A percentile compares a stretch with the other conserved stretches of the same genome.
Evolutionary conservation across 2,113 vertebrate species (phyloP).

Genomic region (Gambusia affinis): DNA sequence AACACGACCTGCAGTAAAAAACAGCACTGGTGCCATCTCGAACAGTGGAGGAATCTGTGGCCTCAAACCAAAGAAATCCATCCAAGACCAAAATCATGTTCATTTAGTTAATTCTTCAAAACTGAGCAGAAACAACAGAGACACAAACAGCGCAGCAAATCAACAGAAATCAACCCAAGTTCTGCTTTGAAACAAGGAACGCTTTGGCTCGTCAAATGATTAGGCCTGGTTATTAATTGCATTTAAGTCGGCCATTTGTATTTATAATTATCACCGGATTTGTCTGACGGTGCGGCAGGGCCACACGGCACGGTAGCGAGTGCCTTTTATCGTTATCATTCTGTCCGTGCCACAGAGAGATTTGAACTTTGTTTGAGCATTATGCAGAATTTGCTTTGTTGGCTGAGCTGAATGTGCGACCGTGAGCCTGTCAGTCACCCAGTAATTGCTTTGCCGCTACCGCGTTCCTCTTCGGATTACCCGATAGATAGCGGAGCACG

Average conservation of each 20-base stretch:
- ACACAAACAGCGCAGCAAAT: not conserved
- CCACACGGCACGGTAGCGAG: not conserved
- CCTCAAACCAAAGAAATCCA: no score
- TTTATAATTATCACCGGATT: not conserved
- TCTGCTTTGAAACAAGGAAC: no score
- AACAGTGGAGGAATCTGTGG: no score
- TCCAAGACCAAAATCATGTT: no score
- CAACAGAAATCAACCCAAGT: not conserved
- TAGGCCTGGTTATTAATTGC: not conserved
- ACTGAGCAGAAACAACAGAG: no score
- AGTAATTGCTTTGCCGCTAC: conserved; percentile 55
- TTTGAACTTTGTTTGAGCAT: conserved; percentile 39
- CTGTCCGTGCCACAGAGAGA: not conserved
- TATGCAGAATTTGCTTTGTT: conserved; percentile 31
- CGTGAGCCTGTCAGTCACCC: conserved; percentile 42
- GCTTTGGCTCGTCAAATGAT: no score
- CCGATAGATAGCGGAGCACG: conserved; percentile 45
- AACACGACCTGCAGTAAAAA: no score
- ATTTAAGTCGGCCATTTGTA: not conserved
- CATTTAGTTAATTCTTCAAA: no score
- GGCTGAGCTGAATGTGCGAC: conserved; percentile 25
- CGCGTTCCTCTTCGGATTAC: conserved; percentile 39
- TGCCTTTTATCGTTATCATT: not conserved
- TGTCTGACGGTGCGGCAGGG: not conserved
- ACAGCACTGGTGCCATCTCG: no score